Conservation (phyloP, 2,888 invertebrate species). For the Troglohyphantes excavatus region DNA sequence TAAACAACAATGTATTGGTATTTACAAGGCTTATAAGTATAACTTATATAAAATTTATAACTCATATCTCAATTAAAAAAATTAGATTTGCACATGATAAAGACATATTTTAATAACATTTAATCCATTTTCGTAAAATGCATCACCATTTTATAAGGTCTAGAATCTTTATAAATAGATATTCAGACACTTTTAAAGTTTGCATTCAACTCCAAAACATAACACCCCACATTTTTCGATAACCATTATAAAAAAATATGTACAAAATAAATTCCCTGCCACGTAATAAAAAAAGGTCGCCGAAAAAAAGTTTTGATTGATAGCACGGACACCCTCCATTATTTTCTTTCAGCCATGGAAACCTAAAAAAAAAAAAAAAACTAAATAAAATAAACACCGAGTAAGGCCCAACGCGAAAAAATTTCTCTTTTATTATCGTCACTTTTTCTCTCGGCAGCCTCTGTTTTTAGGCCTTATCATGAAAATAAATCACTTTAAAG, state of each 20-base stretch:
- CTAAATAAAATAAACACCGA: constrained; percentile 59
- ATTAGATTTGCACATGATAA: too few species aligned
- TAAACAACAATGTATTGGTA: too few species aligned
- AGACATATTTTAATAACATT: too few species aligned
- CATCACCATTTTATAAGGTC: too few species aligned
- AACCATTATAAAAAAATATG: constrained; percentile 9
- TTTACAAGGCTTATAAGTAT: too few species aligned
- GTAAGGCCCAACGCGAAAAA: constrained; percentile 31
- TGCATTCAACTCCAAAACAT: too few species aligned
- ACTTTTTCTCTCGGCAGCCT: constrained; percentile 24
- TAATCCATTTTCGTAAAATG: too few species aligned
- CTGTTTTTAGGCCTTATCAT: constrained; percentile 65
- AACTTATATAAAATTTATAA: too few species aligned
- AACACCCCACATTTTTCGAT: neutral
- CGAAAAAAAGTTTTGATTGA: constrained; percentile 69
- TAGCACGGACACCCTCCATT: constrained; percentile 67
- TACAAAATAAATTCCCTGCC: constrained; percentile 23
- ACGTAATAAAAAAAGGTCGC: constrained; percentile 15
- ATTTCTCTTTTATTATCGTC: constrained; percentile 50
- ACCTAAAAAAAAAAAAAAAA: too few species aligned
- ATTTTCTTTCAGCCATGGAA: constrained; percentile 60
- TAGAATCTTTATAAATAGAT: too few species aligned
- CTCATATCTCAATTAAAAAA: too few species aligned
- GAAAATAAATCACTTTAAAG: constrained; percentile 78
- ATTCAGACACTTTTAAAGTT: too few species aligned